phyloP scores from a whole-genome alignment of 2,888 invertebrate species.

The Aphodius sticticus region DNA sequence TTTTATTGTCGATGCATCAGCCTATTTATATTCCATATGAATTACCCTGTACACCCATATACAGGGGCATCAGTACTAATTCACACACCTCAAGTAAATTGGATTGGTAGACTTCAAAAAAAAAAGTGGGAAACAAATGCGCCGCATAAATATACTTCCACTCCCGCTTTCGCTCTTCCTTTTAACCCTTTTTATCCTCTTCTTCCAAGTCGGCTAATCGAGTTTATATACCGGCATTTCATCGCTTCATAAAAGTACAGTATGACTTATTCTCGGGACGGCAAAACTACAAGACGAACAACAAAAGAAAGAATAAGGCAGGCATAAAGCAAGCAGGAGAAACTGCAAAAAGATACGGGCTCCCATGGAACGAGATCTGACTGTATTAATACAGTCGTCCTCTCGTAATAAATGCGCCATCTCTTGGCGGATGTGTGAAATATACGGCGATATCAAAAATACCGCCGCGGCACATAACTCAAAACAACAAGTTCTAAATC shows the following conservation, averaged over 20 bases:
- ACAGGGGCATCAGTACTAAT: neutral
- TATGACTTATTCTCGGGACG: neutral
- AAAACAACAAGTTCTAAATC: constrained; percentile 44
- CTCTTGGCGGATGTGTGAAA: constrained; percentile 28
- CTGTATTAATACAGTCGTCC: neutral
- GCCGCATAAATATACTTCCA: neutral
- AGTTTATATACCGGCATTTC: constrained; percentile 4
- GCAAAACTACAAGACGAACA: neutral
- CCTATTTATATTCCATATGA: neutral
- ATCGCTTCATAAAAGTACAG: neutral
- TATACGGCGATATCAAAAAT: constrained; percentile 40
- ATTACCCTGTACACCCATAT: neutral
- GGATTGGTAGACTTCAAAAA: neutral
- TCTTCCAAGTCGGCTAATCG: neutral
- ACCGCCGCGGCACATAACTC: constrained; percentile 41
- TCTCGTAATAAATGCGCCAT: constrained; percentile 14
- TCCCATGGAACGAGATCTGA: neutral
- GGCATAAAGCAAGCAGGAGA: constrained; percentile 6
- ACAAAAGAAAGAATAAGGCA: neutral
- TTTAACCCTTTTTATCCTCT: neutral
- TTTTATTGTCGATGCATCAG: too few species aligned
- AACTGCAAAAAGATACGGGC: constrained; percentile 8
- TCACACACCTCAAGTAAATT: neutral
- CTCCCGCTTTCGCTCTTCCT: neutral
- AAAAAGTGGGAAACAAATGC: neutral